These are phyloP conservation scores for Paragorgia papillata DNA, from an alignment of 92 coral and sea anemone genomes.

Conservation along the genomic window DNA sequence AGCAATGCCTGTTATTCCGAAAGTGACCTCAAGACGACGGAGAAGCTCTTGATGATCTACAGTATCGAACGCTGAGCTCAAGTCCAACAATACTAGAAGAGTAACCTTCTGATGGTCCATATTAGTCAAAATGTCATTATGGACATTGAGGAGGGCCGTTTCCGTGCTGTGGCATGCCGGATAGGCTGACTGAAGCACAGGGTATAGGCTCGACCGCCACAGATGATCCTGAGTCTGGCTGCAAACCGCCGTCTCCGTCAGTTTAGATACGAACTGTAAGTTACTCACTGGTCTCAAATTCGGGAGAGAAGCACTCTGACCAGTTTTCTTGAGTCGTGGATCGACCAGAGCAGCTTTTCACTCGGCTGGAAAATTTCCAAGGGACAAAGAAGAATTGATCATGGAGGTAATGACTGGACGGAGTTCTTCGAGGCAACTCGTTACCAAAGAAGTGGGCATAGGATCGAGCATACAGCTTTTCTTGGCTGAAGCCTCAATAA, in stretches of 20 bases:
- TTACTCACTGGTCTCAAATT: constrained; percentile 51
- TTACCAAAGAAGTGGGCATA: constrained; percentile 41
- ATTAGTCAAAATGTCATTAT: constrained; percentile 42
- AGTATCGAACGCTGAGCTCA: constrained; percentile 48
- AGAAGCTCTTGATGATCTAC: constrained; percentile 39
- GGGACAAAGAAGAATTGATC: constrained; percentile 43
- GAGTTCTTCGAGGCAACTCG: constrained; percentile 22
- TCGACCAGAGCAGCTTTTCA: constrained; percentile 45
- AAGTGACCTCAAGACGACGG: constrained; percentile 27
- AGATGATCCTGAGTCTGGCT: constrained; percentile 38
- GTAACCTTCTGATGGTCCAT: constrained; percentile 46
- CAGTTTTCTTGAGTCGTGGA: constrained; percentile 40
- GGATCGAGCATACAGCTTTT: constrained; percentile 43
- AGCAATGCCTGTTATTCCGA: constrained; percentile 41
- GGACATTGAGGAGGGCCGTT: constrained; percentile 38
- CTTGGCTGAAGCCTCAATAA: constrained; percentile 53
- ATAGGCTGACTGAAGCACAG: constrained; percentile 49
- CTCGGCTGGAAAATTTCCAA: constrained; percentile 40
- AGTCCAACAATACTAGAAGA: constrained; percentile 44
- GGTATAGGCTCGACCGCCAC: constrained; percentile 25
- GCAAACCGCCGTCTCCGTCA: constrained; percentile 46
- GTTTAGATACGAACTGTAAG: constrained; percentile 40
- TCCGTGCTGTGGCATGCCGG: constrained; percentile 47
- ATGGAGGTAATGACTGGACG: constrained; percentile 37
- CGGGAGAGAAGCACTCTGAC: constrained; percentile 18